These are phyloP conservation scores for Strix aluco DNA, from an alignment of 2,113 vertebrate genomes.

Conservation along the genomic window DNA sequence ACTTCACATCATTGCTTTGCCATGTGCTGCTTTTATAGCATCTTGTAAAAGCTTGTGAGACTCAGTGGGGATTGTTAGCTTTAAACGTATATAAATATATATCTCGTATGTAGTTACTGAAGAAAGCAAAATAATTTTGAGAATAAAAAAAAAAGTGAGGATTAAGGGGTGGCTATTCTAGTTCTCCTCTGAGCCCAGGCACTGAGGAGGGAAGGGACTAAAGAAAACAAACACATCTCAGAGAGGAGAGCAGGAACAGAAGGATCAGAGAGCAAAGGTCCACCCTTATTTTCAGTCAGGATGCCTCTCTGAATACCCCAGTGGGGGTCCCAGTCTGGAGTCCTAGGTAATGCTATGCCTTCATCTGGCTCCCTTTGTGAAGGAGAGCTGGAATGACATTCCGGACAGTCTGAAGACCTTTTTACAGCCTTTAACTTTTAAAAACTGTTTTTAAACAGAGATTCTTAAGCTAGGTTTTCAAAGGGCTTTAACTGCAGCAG, in stretches of 20 bases:
- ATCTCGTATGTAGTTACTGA: not conserved
- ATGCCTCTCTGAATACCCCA: not conserved
- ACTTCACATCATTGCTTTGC: not conserved
- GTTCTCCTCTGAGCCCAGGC: not conserved
- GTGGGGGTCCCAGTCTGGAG: rapidly evolving
- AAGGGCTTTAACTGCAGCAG: not conserved
- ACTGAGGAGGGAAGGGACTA: not conserved
- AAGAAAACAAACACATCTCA: not conserved
- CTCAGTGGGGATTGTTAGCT: not conserved
- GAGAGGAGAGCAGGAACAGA: not conserved
- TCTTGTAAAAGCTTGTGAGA: not conserved
- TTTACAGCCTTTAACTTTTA: not conserved
- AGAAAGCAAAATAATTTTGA: not conserved
- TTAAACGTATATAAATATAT: not conserved
- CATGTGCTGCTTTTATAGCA: not conserved
- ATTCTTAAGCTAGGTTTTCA: not conserved
- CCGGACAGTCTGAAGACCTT: rapidly evolving
- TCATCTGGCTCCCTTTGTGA: not conserved
- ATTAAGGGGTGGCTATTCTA: not conserved
- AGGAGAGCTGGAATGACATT: not conserved
- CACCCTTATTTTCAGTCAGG: not conserved
- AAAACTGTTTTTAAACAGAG: not conserved
- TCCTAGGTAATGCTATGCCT: not conserved
- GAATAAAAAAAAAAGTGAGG: not conserved
- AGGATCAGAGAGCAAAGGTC: not conserved